A percentile compares a stretch with the other conserved stretches of the same genome.
Evolutionary conservation across 1,140 invertebrate genomes (phyloP).

Genomic region (Drosophila arawakana): DNA sequence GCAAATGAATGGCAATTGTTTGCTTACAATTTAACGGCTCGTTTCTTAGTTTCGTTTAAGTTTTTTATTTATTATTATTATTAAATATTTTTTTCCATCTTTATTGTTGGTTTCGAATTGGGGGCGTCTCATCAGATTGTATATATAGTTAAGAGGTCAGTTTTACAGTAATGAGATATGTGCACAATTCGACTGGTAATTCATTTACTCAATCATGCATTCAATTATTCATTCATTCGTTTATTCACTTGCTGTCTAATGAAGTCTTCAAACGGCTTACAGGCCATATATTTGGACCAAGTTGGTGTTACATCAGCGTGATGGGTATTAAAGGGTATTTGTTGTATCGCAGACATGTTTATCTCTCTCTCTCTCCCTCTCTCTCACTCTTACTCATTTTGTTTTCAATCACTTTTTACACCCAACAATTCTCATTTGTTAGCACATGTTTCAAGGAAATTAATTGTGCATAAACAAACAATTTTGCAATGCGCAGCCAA

Average conservation of each 20-base stretch:
- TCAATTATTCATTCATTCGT: neutral
- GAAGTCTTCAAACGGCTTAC: neutral
- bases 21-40: slow-evolving; percentile 54
- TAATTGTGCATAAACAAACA: slow-evolving; percentile 8
- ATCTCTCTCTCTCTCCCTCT: too few relatives aligned
- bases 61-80: too few relatives aligned
- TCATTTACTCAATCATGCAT: too few relatives aligned
- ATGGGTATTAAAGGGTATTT: neutral
- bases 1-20: slow-evolving; percentile 75
- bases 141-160: neutral
- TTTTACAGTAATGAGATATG: neutral
- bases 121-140: slow-evolving; percentile 4
- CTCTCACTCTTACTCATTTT: neutral
- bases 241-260: slow-evolving; percentile 6
- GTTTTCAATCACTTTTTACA: neutral
- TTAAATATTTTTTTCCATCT: neutral
- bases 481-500: slow-evolving; percentile 11
- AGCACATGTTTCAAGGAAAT: slow-evolving; percentile 1
- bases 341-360: neutral
- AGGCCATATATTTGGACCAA: neutral
- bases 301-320: neutral
- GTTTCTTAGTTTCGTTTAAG: slow-evolving; percentile 28
- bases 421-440: neutral
- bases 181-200: slow-evolving; percentile 1
- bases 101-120: slow-evolving; percentile 17